Conservation (phyloP, 2,888 invertebrate species). For the Plemyria rubiginata region DNA sequence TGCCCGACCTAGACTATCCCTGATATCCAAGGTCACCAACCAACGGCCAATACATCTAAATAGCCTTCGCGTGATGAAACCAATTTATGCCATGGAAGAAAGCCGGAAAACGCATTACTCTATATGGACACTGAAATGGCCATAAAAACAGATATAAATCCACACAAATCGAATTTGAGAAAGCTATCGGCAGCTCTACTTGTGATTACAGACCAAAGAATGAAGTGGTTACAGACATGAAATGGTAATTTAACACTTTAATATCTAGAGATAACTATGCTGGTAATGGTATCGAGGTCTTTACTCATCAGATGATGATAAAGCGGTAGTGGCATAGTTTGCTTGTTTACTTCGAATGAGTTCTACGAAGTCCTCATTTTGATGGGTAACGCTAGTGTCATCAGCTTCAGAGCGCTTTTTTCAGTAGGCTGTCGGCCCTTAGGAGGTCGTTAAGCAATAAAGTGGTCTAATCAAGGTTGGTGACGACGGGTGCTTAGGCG, state of each 20-base stretch:
- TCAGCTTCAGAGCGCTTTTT: too few species aligned
- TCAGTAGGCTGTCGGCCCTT: too few species aligned
- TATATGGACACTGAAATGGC: constrained; percentile 32
- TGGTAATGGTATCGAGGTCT: neutral
- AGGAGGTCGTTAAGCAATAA: too few species aligned
- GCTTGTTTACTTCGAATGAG: too few species aligned
- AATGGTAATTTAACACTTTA: constrained; percentile 7
- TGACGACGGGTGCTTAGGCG: too few species aligned
- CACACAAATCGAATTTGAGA: constrained; percentile 31
- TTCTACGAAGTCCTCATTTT: too few species aligned
- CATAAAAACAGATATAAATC: constrained; percentile 33
- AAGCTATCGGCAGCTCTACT: constrained; percentile 29
- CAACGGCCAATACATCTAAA: constrained; percentile 34
- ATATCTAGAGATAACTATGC: neutral
- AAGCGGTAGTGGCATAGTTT: too few species aligned
- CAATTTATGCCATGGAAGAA: constrained; percentile 33
- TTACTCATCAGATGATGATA: neutral
- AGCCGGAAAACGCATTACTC: constrained; percentile 33
- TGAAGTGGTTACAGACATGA: constrained; percentile 1
- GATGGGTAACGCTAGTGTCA: too few species aligned
- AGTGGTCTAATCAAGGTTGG: too few species aligned
- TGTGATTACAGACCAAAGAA: constrained; percentile 10
- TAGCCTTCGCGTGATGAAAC: constrained; percentile 36
- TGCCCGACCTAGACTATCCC: constrained; percentile 32
- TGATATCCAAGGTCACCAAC: constrained; percentile 27